Base-by-base conservation (phyloP, 2,113 vertebrate genomes). In the Semicossyphus pulcher region DNA sequence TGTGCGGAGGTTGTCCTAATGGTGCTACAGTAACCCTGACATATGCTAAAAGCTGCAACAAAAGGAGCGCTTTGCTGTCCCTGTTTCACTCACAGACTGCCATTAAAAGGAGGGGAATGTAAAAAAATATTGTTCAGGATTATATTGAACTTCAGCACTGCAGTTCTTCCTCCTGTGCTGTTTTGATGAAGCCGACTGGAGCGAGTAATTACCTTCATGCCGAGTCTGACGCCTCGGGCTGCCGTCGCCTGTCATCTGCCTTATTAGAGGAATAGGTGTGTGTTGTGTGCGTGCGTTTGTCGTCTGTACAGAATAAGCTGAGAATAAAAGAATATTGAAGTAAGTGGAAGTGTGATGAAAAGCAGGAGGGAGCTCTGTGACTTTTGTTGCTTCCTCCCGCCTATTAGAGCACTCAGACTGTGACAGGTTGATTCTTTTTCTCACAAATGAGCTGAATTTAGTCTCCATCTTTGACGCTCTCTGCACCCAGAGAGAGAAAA, bases 1-100 rank as follows among this genome's bases (percentile, higher is more conserved):
- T 2, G 3, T 45, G 58, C 37, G 52, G 83, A 79, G 79, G 72
- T n/a, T 44, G 68, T 62, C 29, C 58, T 54, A 29, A 85, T 69
- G 91, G 91, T 92, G 91, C 90, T 92, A 89, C 64, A 41, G 78
- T 85, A 86, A 83, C 65, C 75, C 65, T 53, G 67, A 72, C 87
- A 79, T 78, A 68, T 84, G 61, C 80, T 78, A 54, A 47, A 63
- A 72, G 70, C 53, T 72, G 42, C 59, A 63, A 44, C 56, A 25
- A 10, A 32, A 49, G 56, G 83, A 63, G 80, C 8, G 23, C 63
- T 68, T 59, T 51, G 39, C 72, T 84, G 78, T 68, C 76, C 85
- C 70, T 18, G 0, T 89, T 85, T 85, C 25, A 60, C 28, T 62
- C 54, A 32, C 52, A 16, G 31, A 44, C 68, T 72, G 58, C 20